Evolutionary conservation across 2,113 vertebrate species (phyloP), one percentile per base, ranked within the genome.

Genomic region (Oceanites oceanicus): DNA sequence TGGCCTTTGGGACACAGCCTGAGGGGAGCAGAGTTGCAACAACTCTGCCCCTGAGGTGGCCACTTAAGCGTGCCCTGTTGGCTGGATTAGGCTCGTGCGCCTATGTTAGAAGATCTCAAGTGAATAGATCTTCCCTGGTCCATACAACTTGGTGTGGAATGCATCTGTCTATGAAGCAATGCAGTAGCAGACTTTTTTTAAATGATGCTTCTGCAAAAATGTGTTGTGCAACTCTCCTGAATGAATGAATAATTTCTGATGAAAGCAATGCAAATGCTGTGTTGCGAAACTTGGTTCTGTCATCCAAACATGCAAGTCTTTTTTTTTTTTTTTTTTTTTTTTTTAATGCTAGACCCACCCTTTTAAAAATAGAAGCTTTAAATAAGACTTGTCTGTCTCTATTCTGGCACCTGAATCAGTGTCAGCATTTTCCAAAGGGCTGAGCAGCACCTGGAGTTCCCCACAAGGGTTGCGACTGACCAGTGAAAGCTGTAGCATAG

Each of bases 11-110:
- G 42, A 38, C 32, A 15, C 50, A 73, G 66, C 38, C 58, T 27
- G 42, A 30, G 9, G 30, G 63, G 30, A 62, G 30, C 11, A 2
- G 45, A 47, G 20, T 9, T 58, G 16, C 30, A 59, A 7, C 25
- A 27, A 1, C 21, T 52, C 42, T 19, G 25, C 13, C 30, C 13
- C 38, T 36, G 16, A 6, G 8, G 10, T 25, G 27, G 19, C 15
- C 3, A 2, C 1, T 0, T 17, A 14, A 4, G 7, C 5, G 34
- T 49, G 38, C 11, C 15, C 34, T 29, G 11, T 16, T 45, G 58
- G 29, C 23, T 61, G 83, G 26, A 4, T 76, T 47, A 56, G 32
- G 30, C 49, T 26, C 0, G 1, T 71, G 44, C 29, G 18, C 32
- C 36, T 49, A 8, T 1, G 0, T 47, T 42, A 21, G 49, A 61